Evolutionary conservation across 2,797 vertebrate species (phyloP), one percentile per base, ranked within the genome.

Genomic region (Artibeus jamaicensis): DNA sequence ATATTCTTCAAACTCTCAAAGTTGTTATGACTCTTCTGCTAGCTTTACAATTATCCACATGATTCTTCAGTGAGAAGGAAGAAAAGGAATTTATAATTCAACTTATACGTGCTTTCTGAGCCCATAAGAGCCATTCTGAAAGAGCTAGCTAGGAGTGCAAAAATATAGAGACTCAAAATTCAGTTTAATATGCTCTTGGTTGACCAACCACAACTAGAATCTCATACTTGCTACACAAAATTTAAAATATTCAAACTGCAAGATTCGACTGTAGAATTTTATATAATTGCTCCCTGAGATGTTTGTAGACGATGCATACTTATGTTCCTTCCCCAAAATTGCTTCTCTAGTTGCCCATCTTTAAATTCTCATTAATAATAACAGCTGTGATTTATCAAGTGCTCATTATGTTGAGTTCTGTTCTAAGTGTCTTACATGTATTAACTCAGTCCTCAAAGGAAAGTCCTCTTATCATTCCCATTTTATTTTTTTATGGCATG

Each of bases 321-420:
- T 87, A 67, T 1, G 5, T 1, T 39, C 14, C 29, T 88, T 55
- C 44, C 37, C 50, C 29, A 0, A 65, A 81, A 89, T n/a, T 89
- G 15, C 76, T 78, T 86, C 46, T 83, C 44, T 39, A 89, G 55
- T 71, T 73, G 78, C 2, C 29, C 37, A 46, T 94, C 18, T 65
- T 91, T 86, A 92, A 85, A 57, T 11, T 87, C 44, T 95, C 34
- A 67, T 91, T 93, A 94, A 78, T 94, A 87, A 78, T 65, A 90
- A 87, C 10, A 73, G 53, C 39, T 37, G 39, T 46, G 44, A 79
- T 76, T 96, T 93, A 92, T 34, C 22, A 92, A 94, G 44, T 59
- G 6, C 39, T 59, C 59, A 57, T 90, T 93, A 79, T 79, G 34
- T 88, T 74, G 44, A 57, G 24, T 32, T 50, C 29, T 87, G 7